These are phyloP conservation scores for Actenoides hombroni DNA, from an alignment of 2,113 vertebrate genomes.

Conservation along the genomic window DNA sequence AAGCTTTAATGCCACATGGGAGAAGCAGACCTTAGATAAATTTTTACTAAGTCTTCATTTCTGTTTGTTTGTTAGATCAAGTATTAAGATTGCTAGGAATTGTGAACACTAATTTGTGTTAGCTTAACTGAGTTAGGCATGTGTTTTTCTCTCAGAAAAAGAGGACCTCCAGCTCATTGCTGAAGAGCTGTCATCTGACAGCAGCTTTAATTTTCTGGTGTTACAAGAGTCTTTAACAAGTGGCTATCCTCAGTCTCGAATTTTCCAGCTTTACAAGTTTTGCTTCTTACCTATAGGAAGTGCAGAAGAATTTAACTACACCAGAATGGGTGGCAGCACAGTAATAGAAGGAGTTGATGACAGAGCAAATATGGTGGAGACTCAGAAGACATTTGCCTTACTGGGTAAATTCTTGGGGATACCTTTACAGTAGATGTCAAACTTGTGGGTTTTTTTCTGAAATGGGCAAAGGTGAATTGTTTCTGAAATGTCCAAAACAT, in stretches of 20 bases:
- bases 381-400: conserved; percentile 85
- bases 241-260: not conserved
- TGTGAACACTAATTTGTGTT: not conserved
- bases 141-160: not conserved
- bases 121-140: not conserved
- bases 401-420: conserved; percentile 77
- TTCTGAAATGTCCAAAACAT: not conserved
- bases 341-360: conserved; percentile 89
- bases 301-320: conserved; percentile 91
- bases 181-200: not conserved
- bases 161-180: not conserved
- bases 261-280: not conserved
- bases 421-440: not conserved
- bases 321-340: conserved; percentile 82
- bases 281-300: conserved; percentile 70
- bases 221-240: not conserved
- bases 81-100: not conserved
- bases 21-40: not conserved
- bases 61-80: not conserved
- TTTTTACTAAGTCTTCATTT: not conserved
- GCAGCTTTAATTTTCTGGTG: not conserved
- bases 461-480: not conserved
- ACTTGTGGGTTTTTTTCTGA: not conserved
- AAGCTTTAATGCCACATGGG: not conserved
- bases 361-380: conserved; percentile 86